phyloP scores from a whole-genome alignment of 2,888 invertebrate species.

The Germaria angustata region DNA sequence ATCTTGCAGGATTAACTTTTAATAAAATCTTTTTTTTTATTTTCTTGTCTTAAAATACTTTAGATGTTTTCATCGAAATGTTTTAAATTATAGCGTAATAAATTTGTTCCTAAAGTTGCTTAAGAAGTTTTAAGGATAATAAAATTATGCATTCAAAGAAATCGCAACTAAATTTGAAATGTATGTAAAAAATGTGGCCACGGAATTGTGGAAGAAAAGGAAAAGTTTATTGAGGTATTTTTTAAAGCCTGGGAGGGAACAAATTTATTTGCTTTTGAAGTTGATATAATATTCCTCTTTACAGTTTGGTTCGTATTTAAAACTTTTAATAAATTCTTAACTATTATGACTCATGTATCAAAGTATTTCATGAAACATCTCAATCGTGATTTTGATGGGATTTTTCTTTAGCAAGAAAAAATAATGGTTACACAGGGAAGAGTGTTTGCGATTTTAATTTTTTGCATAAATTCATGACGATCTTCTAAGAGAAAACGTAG shows the following conservation, averaged over 20 bases:
- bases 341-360: too few relatives aligned
- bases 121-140: slow-evolving; percentile 5
- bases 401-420: too few relatives aligned
- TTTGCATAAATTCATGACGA: too few relatives aligned
- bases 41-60: not conserved
- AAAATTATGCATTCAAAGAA: not conserved
- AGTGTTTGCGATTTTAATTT: too few relatives aligned
- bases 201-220: not conserved
- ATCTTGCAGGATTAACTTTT: not conserved
- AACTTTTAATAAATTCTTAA: not conserved
- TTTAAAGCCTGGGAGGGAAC: not conserved
- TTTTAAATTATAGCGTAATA: not conserved
- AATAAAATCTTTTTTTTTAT: not conserved
- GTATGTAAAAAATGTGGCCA: slow-evolving; percentile 17
- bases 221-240: not conserved
- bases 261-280: not conserved
- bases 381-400: too few relatives aligned
- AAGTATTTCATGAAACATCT: too few relatives aligned
- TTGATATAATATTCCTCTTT: too few relatives aligned
- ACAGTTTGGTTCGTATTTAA: not conserved
- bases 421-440: too few relatives aligned
- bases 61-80: not conserved
- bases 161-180: not conserved
- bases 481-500: too few relatives aligned
- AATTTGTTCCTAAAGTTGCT: not conserved